Evolutionary conservation across 2,797 vertebrate species (phyloP).

Genomic region (Pampus argenteus): DNA sequence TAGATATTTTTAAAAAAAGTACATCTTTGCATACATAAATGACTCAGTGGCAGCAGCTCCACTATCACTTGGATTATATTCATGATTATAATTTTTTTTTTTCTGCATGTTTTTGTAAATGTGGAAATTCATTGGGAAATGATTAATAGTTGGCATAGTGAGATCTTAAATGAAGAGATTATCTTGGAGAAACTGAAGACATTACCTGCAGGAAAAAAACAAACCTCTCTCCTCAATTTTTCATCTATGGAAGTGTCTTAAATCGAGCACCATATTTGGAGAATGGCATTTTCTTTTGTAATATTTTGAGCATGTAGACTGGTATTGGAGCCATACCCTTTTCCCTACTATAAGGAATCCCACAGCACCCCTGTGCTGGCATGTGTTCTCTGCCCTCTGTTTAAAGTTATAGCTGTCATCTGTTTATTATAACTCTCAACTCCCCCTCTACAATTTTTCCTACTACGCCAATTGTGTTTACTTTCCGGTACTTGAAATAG

Average conservation of each 20-base stretch:
- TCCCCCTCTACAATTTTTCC: conserved; percentile 13
- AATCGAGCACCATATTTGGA: neutral
- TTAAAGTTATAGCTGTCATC: conserved; percentile 3
- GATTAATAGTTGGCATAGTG: too few relatives aligned
- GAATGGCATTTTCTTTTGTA: neutral
- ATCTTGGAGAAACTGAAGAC: too few relatives aligned
- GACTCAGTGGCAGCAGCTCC: neutral
- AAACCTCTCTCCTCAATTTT: neutral
- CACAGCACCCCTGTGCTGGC: neutral
- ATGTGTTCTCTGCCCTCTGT: conserved; percentile 1
- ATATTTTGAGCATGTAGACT: neutral
- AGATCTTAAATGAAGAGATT: too few relatives aligned
- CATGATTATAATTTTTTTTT: neutral
- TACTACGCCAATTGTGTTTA: neutral
- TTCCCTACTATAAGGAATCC: neutral
- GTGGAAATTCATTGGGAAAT: neutral
- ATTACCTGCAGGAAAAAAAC: too few relatives aligned
- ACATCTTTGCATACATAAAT: conserved; percentile 5
- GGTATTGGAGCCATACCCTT: neutral
- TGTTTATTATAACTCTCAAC: conserved; percentile 29
- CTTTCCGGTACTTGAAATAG: conserved; percentile 10
- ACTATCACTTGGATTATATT: neutral
- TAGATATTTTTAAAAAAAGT: too few relatives aligned
- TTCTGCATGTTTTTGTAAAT: neutral
- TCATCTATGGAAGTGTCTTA: neutral